A percentile compares a stretch with the other conserved stretches of the same genome.
Conservation (phyloP, 2,888 invertebrate genomes). For the Congeria kusceri region DNA sequence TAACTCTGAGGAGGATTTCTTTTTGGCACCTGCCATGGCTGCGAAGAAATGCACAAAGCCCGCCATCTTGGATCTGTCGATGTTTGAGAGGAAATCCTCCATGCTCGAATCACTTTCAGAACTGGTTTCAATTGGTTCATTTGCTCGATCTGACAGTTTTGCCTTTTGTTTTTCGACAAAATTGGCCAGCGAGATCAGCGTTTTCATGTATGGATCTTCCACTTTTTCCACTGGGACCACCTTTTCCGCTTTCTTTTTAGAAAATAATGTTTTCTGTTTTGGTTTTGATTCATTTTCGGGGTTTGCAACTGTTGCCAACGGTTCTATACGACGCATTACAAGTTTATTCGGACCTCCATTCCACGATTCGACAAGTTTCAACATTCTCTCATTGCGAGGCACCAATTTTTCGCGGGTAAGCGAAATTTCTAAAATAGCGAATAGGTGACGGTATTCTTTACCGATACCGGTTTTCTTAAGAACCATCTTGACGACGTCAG, state of each 20-base stretch:
- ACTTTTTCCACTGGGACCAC: neutral
- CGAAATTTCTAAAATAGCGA: conserved; percentile 44
- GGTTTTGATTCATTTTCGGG: conserved; percentile 1
- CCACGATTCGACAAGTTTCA: conserved; percentile 40
- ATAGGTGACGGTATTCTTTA: conserved; percentile 54
- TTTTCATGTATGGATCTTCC: conserved; percentile 9
- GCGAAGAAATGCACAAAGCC: conserved; percentile 44
- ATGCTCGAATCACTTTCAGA: conserved; percentile 49
- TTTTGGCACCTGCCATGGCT: conserved; percentile 31
- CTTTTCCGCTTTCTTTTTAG: neutral
- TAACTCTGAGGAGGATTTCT: neutral
- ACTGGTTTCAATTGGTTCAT: neutral
- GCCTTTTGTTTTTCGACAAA: conserved; percentile 13
- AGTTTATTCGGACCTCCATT: conserved; percentile 35
- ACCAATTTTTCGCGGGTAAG: conserved; percentile 29
- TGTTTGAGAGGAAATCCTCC: conserved; percentile 45
- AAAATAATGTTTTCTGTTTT: neutral
- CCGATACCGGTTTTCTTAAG: conserved; percentile 56
- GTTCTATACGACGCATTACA: conserved; percentile 45
- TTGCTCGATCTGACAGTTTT: neutral
- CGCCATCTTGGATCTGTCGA: conserved; percentile 46
- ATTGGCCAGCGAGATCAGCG: neutral
- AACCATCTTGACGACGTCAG: conserved; percentile 64
- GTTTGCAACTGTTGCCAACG: conserved; percentile 23
- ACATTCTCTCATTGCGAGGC: conserved; percentile 39